phyloP scores from a whole-genome alignment of 2,797 vertebrate species.

The Xenops minutus region DNA sequence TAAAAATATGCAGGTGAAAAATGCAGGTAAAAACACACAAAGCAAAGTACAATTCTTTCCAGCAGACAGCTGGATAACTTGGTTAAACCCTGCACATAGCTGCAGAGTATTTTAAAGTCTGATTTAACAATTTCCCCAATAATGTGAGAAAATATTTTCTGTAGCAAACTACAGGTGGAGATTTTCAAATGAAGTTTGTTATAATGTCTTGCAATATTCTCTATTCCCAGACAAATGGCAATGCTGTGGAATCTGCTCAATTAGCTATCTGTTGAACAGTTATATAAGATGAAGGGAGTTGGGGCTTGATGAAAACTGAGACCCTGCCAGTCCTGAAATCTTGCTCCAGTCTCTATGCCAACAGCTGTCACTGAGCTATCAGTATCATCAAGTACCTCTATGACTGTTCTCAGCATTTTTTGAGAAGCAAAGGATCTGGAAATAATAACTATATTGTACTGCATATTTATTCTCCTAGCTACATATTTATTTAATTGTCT shows the following conservation, averaged over 20 bases:
- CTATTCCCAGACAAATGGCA: not conserved
- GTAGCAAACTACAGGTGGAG: not conserved
- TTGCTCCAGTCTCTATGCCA: not conserved
- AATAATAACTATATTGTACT: not conserved
- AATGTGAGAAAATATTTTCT: not conserved
- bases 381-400: not conserved
- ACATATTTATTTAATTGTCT: not conserved
- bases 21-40: not conserved
- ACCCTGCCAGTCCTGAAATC: not conserved
- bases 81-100: not conserved
- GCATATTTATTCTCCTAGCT: not conserved
- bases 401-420: not conserved
- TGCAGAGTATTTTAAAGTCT: not conserved
- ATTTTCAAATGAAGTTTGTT: not conserved
- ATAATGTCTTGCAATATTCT: not conserved
- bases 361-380: not conserved
- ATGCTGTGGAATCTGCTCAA: not conserved
- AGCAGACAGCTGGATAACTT: not conserved
- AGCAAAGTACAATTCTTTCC: not conserved
- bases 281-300: not conserved
- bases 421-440: not conserved
- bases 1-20: not conserved
- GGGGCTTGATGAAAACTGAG: not conserved
- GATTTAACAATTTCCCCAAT: not conserved
- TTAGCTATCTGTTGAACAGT: not conserved